phyloP scores from a whole-genome alignment of 2,113 vertebrate species.

The Proteles cristata region DNA sequence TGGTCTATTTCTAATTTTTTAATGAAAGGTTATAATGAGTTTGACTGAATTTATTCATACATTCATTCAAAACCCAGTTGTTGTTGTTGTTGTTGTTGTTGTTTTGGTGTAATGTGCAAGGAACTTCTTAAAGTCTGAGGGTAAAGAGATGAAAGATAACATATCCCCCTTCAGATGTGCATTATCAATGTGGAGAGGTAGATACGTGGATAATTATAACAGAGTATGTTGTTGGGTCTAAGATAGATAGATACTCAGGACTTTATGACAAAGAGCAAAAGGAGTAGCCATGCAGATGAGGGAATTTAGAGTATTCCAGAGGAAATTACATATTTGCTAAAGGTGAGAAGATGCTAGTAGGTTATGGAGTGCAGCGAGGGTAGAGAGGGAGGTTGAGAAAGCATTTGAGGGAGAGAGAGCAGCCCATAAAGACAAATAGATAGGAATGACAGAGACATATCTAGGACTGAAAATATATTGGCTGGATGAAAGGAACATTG shows the following conservation, averaged over 20 bases:
- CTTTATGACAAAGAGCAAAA: background rate
- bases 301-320: background rate
- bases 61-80: background rate
- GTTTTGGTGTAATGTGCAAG: background rate
- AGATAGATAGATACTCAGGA: background rate
- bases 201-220: background rate
- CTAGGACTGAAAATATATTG: background rate
- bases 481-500: background rate
- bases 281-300: background rate
- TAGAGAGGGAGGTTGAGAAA: too few species aligned
- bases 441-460: background rate
- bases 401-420: background rate
- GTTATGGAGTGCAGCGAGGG: too few species aligned
- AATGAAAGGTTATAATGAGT: background rate
- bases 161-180: background rate
- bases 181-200: background rate
- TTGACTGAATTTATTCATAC: conserved; percentile 36
- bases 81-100: too few species aligned
- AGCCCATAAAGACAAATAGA: background rate
- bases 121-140: background rate
- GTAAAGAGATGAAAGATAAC: background rate
- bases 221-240: background rate
- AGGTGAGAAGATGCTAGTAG: background rate
- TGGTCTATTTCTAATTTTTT: background rate
- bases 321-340: background rate